Conservation (phyloP, 2,113 vertebrate species). For the Xenopus laevis region DNA sequence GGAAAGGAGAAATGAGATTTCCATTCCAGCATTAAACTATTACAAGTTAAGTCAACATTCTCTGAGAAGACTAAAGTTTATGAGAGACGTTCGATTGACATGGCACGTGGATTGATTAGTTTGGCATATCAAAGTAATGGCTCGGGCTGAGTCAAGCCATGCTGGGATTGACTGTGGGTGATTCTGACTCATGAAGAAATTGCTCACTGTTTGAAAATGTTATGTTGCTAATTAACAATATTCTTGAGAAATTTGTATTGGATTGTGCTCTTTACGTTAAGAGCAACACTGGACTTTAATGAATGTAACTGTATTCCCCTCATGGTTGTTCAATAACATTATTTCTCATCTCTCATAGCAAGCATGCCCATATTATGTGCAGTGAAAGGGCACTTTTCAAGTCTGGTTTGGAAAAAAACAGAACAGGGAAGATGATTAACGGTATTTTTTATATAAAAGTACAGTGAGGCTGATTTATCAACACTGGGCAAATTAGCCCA, state of each 20-base stretch:
- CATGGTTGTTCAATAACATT: neutral
- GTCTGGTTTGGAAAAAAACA: too few species aligned
- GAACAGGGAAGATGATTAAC: too few species aligned
- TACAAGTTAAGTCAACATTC: constrained; percentile 14
- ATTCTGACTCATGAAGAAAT: constrained; percentile 21
- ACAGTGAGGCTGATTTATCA: too few species aligned
- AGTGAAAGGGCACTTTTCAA: too few species aligned
- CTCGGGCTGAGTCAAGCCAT: constrained; percentile 21
- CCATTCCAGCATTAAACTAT: constrained; percentile 15
- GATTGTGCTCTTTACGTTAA: neutral
- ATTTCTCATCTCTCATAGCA: too few species aligned
- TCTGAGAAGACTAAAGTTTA: constrained; percentile 9
- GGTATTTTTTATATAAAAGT: too few species aligned
- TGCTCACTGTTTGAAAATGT: constrained; percentile 23
- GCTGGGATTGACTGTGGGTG: constrained; percentile 20
- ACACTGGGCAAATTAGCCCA: too few species aligned
- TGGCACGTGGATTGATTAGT: constrained; percentile 17
- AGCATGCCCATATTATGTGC: too few species aligned
- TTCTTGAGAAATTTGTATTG: neutral
- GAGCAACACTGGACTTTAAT: neutral
- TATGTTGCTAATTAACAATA: constrained; percentile 26
- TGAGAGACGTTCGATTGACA: constrained; percentile 3
- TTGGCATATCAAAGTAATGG: constrained; percentile 28
- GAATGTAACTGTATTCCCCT: neutral
- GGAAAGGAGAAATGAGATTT: neutral